Evolutionary conservation across 64 coral and sea anemone species (phyloP).

Genomic region (Astreopora myriophthalma): DNA sequence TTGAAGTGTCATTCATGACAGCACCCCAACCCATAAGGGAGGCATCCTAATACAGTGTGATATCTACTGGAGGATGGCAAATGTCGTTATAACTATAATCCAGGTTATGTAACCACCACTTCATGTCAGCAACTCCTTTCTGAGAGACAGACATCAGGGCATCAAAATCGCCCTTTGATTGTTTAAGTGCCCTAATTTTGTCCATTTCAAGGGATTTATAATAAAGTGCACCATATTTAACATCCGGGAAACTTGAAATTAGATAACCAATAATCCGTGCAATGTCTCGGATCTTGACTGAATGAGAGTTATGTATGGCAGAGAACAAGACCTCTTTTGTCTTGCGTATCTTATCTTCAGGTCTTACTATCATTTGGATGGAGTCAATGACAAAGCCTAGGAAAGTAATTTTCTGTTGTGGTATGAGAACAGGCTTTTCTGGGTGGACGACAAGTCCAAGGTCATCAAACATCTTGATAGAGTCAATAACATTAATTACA

Average conservation of each 20-base stretch:
- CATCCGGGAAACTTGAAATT: slow-evolving; percentile 35
- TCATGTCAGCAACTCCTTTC: slow-evolving; percentile 17
- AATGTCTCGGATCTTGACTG: slow-evolving; percentile 42
- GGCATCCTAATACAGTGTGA: slow-evolving; percentile 54
- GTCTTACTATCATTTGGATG: slow-evolving; percentile 40
- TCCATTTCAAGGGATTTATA: slow-evolving; percentile 59
- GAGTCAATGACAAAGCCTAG: slow-evolving; percentile 69
- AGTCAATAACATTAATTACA: slow-evolving; percentile 43
- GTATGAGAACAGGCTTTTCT: slow-evolving; percentile 10
- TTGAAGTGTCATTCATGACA: background rate
- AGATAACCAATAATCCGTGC: slow-evolving; percentile 55
- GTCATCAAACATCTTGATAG: slow-evolving; percentile 31
- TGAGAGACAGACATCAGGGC: slow-evolving; percentile 13
- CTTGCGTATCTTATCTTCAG: slow-evolving; percentile 44
- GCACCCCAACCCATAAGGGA: slow-evolving; percentile 61
- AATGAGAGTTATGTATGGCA: background rate
- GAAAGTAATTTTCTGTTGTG: slow-evolving; percentile 51
- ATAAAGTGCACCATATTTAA: slow-evolving; percentile 59
- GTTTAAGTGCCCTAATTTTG: slow-evolving; percentile 44
- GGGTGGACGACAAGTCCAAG: slow-evolving; percentile 44
- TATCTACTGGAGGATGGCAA: slow-evolving; percentile 9
- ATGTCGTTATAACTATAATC: slow-evolving; percentile 44
- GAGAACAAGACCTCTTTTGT: slow-evolving; percentile 12
- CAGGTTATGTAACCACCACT: slow-evolving; percentile 44
- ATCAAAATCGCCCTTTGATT: slow-evolving; percentile 54